Conservation (phyloP, 2,797 vertebrate species). For the Astyanax mexicanus region DNA sequence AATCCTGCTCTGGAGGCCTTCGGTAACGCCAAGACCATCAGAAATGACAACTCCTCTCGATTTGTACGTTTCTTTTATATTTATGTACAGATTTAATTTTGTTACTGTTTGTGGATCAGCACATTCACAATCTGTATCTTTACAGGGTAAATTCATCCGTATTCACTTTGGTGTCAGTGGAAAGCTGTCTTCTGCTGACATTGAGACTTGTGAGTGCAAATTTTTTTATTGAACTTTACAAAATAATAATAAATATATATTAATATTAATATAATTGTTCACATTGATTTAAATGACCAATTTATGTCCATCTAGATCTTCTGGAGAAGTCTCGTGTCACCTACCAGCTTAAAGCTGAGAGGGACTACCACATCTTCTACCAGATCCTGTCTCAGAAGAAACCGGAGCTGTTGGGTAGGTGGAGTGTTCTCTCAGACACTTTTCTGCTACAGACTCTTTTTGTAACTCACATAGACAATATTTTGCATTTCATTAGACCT, state of each 20-base stretch:
- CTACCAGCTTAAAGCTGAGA: conserved; percentile 83
- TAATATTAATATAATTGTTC: not conserved
- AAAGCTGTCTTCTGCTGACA: conserved; percentile 84
- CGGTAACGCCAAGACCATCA: conserved; percentile 85
- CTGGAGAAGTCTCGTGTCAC: conserved; percentile 83
- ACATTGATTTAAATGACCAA: not conserved
- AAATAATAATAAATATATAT: too few species aligned
- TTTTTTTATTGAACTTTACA: not conserved
- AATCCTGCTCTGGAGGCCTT: conserved; percentile 86
- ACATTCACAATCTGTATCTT: not conserved
- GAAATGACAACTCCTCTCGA: conserved; percentile 85
- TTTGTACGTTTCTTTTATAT: conserved; percentile 73
- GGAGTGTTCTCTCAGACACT: not conserved
- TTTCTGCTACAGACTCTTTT: too few species aligned
- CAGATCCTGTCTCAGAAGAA: conserved; percentile 87
- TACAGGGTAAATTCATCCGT: conserved; percentile 88
- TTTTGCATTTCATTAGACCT: too few species aligned
- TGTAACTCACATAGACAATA: too few species aligned
- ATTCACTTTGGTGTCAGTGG: conserved; percentile 88
- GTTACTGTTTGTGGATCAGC: not conserved
- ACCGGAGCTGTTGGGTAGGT: conserved; percentile 88
- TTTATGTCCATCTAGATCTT: conserved; percentile 69
- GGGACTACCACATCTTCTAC: conserved; percentile 86
- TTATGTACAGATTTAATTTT: not conserved
- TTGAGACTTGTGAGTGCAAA: conserved; percentile 84